Percentiles rank a stretch among this genome's conserved stretches.
phyloP scores from a whole-genome alignment of 2,888 invertebrate genomes.

The Heliconius ethilla region DNA sequence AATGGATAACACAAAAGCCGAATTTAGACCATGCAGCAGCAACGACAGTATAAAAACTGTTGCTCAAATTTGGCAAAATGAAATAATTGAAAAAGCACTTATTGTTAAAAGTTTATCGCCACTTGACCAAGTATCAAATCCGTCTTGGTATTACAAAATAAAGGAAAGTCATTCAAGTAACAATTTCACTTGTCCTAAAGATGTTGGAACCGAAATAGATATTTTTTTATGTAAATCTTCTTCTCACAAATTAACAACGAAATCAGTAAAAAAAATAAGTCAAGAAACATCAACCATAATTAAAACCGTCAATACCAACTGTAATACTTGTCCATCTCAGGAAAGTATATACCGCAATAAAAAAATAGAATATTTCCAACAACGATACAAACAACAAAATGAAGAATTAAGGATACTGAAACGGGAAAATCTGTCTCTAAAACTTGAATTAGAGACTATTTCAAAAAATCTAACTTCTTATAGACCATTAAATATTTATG shows the following conservation, averaged over 20 bases:
- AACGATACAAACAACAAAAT: conserved; percentile 55
- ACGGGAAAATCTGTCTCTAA: conserved; percentile 62
- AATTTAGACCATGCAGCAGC: conserved; percentile 47
- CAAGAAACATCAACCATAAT: conserved; percentile 53
- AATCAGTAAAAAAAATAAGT: conserved; percentile 48
- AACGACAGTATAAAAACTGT: conserved; percentile 58
- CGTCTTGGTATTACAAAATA: conserved; percentile 16
- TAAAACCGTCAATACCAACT: conserved; percentile 53
- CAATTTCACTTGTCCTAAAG: conserved; percentile 22
- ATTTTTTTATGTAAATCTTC: conserved; percentile 2
- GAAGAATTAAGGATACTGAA: conserved; percentile 59
- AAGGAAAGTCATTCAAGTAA: conserved; percentile 19
- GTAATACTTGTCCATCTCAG: conserved; percentile 52
- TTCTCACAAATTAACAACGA: conserved; percentile 28
- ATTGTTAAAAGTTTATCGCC: conserved; percentile 58
- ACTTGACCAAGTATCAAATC: conserved; percentile 31
- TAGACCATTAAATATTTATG: conserved; percentile 40
- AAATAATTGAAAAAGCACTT: conserved; percentile 63
- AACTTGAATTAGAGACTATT: conserved; percentile 59
- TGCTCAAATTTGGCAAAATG: conserved; percentile 64
- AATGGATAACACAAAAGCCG: conserved; percentile 54
- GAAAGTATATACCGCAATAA: conserved; percentile 51
- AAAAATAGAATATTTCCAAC: conserved; percentile 55
- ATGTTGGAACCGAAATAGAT: conserved; percentile 44
- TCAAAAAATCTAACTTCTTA: conserved; percentile 50